These are phyloP conservation scores for Bagarius yarrelli DNA, from an alignment of 2,113 vertebrate species.

Conservation along the genomic window DNA sequence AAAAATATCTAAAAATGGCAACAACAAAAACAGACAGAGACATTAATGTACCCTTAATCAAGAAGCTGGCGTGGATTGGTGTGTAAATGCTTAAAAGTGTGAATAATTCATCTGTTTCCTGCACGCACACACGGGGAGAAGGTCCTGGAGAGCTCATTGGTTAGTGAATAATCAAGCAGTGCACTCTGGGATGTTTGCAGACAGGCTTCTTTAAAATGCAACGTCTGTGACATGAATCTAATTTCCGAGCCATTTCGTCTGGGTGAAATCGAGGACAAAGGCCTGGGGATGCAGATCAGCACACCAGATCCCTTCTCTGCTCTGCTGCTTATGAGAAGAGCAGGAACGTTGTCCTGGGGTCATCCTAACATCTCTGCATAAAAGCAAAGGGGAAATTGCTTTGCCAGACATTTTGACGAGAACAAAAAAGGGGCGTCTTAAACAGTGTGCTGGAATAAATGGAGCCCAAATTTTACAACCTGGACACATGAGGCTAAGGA, in stretches of 20 bases:
- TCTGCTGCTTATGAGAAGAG: conserved; percentile 33
- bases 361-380: conserved; percentile 29
- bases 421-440: conserved; percentile 19
- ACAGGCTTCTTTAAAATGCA: conserved; percentile 60
- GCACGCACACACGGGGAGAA: conserved; percentile 58
- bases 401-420: conserved; percentile 35
- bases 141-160: conserved; percentile 67
- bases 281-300: conserved; percentile 42
- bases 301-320: conserved; percentile 48
- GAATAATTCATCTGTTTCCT: conserved; percentile 81
- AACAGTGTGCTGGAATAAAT: conserved; percentile 20
- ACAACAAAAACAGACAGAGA: background rate
- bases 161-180: conserved; percentile 67
- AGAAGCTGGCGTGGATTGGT: conserved; percentile 70
- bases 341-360: conserved; percentile 28
- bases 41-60: conserved; percentile 50
- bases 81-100: conserved; percentile 77
- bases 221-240: conserved; percentile 66
- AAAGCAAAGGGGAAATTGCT: conserved; percentile 27
- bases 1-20: background rate
- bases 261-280: conserved; percentile 69
- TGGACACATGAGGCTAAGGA: conserved; percentile 20
- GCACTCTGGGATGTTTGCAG: conserved; percentile 55
- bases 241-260: conserved; percentile 60
- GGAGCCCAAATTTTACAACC: conserved; percentile 13